Conservation (phyloP, 2,888 invertebrate species). For the Eledona agricola region DNA sequence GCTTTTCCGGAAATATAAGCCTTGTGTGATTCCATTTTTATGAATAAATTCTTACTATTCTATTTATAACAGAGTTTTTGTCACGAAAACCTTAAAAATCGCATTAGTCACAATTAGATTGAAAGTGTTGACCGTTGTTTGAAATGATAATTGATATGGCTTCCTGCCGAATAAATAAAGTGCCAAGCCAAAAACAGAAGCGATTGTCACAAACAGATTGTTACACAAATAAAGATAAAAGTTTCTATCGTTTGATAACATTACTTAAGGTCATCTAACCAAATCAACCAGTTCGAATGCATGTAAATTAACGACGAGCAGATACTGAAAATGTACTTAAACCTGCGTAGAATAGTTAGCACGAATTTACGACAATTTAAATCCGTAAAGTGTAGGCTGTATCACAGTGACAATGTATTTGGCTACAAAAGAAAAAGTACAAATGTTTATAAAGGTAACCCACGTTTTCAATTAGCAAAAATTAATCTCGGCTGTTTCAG, state of each 20-base stretch:
- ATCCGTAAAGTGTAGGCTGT: conserved; percentile 38
- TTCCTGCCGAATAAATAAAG: too few relatives aligned
- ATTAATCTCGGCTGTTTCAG: conserved; percentile 63
- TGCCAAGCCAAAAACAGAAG: too few relatives aligned
- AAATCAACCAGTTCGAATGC: conserved; percentile 16
- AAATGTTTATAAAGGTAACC: conserved; percentile 50
- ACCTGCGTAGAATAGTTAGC: conserved; percentile 20
- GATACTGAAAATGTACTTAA: conserved; percentile 40
- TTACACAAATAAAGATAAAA: conserved; percentile 10
- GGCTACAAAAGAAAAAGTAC: conserved; percentile 53
- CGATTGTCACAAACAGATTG: conserved; percentile 4
- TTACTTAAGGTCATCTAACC: conserved; percentile 26
- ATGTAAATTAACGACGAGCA: too few relatives aligned
- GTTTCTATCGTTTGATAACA: conserved; percentile 25
- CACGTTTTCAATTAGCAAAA: conserved; percentile 9
- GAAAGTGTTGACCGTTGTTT: too few relatives aligned
- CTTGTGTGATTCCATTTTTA: too few relatives aligned
- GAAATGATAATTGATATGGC: too few relatives aligned
- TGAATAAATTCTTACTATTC: too few relatives aligned
- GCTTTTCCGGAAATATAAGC: conserved; percentile 82
- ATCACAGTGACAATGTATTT: conserved; percentile 60
- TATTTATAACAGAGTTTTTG: too few relatives aligned
- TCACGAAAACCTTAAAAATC: too few relatives aligned
- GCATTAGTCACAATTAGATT: too few relatives aligned
- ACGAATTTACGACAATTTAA: conserved; percentile 1